These are phyloP conservation scores for Thryonomys swinderianus DNA, from an alignment of 2,113 vertebrate species.

Conservation along the genomic window DNA sequence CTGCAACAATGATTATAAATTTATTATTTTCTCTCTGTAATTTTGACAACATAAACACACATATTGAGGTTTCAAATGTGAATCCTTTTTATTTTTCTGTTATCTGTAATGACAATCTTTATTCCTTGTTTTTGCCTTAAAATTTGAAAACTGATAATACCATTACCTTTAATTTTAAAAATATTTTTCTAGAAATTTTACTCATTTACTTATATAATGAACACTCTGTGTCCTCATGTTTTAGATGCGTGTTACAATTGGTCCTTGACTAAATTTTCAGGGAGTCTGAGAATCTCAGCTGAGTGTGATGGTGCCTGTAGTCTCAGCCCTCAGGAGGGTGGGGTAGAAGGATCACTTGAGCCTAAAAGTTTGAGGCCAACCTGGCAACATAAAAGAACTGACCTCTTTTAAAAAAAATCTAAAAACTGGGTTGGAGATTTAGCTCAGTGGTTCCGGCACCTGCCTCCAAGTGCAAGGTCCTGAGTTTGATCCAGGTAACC, in stretches of 20 bases:
- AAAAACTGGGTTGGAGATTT: too few relatives aligned
- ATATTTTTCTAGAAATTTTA: conserved; percentile 9
- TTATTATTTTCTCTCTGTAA: conserved; percentile 14
- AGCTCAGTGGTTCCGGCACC: too few relatives aligned
- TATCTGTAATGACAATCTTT: not conserved
- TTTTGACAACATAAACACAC: not conserved
- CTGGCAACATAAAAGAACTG: not conserved
- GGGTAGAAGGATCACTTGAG: not conserved
- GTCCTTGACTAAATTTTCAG: not conserved
- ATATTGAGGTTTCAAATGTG: not conserved
- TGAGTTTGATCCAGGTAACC: too few relatives aligned
- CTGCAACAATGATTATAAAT: not conserved
- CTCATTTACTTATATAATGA: conserved; percentile 2
- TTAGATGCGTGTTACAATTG: conserved; percentile 18
- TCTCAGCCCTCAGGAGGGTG: not conserved
- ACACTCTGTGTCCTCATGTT: not conserved
- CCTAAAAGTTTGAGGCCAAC: not conserved
- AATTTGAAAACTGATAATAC: conserved; percentile 18
- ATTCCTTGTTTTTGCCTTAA: not conserved
- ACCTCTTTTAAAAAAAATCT: not conserved
- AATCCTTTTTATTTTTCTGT: conserved; percentile 35
- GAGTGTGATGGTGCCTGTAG: not conserved
- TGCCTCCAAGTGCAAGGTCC: too few relatives aligned
- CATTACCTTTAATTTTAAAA: conserved; percentile 37
- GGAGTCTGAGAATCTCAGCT: not conserved